These are phyloP conservation scores for Cyclargus thomasi DNA, from an alignment of 1,140 invertebrate genomes.

Conservation along the genomic window DNA sequence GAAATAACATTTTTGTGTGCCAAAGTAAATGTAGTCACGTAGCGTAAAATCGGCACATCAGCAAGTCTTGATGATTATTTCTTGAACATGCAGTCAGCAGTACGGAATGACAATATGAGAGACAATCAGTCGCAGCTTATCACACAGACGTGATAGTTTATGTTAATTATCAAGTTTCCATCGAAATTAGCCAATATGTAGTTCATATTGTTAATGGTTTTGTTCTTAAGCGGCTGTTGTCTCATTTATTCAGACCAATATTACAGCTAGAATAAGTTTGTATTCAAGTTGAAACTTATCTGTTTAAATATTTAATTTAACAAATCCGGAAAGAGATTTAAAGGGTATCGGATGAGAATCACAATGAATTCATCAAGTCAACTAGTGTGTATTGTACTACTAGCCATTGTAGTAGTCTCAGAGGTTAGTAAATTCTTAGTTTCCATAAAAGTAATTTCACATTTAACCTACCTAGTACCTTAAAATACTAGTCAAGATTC, in stretches of 20 bases:
- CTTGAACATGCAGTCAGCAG: slow-evolving; percentile 5
- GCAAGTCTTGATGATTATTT: slow-evolving; percentile 5
- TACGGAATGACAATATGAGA: not conserved
- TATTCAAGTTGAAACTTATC: not conserved
- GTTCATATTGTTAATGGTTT: slow-evolving; percentile 34
- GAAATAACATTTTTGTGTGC: slow-evolving; percentile 38
- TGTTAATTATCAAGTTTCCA: slow-evolving; percentile 22
- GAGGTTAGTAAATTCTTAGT: slow-evolving; percentile 44
- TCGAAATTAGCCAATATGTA: slow-evolving; percentile 35
- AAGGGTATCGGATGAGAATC: slow-evolving; percentile 34
- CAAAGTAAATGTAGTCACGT: slow-evolving; percentile 11
- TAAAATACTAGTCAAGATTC: too few species aligned
- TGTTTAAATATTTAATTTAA: not conserved
- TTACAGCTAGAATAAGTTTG: not conserved
- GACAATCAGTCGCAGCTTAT: slow-evolving; percentile 10
- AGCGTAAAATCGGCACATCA: not conserved
- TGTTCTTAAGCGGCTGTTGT: not conserved
- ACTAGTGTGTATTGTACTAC: slow-evolving; percentile 31
- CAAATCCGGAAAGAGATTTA: slow-evolving; percentile 21
- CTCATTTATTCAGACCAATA: not conserved
- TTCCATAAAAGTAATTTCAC: not conserved
- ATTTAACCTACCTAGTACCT: not conserved
- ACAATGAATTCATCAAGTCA: slow-evolving; percentile 53
- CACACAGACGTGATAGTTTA: slow-evolving; percentile 10
- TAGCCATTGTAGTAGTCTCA: slow-evolving; percentile 32